phyloP scores from a whole-genome alignment of 92 coral and sea anemone genomes.

The Parazoanthus darwini region DNA sequence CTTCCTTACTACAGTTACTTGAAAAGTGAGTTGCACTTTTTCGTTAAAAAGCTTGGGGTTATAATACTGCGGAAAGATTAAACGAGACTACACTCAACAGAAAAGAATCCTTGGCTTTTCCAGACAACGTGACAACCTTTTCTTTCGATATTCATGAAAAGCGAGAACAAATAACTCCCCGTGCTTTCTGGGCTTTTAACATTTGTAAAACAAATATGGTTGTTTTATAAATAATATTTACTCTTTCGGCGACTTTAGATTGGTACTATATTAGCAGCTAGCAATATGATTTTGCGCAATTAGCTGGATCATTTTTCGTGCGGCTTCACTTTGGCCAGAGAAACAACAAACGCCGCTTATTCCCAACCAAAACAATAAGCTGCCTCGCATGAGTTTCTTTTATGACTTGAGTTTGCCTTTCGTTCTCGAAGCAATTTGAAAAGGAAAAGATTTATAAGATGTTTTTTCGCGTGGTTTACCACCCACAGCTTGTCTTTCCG shows the following conservation, averaged over 20 bases:
- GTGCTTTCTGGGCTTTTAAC: constrained; percentile 7
- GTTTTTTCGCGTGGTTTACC: constrained; percentile 39
- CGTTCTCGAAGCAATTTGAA: constrained; percentile 34
- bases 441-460: constrained; percentile 41
- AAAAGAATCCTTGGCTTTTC: constrained; percentile 2
- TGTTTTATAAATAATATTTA: constrained; percentile 54
- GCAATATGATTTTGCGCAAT: constrained; percentile 73
- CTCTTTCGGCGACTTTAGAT: constrained; percentile 81
- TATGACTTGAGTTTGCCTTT: constrained; percentile 37
- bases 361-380: constrained; percentile 48
- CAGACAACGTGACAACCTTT: constrained; percentile 30
- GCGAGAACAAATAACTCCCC: constrained; percentile 5
- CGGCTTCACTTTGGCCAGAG: constrained; percentile 53
- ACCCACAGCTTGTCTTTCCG: constrained; percentile 46
- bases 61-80: not conserved
- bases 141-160: constrained; percentile 3
- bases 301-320: constrained; percentile 64
- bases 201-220: constrained; percentile 34
- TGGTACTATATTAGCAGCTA: constrained; percentile 75
- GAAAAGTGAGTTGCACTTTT: not conserved
- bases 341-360: constrained; percentile 51
- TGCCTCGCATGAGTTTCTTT: constrained; percentile 49
- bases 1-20: not conserved
- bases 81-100: not conserved
- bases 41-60: constrained; percentile 2